phyloP scores from a whole-genome alignment of 2,797 vertebrate genomes.

The Morus bassanus region DNA sequence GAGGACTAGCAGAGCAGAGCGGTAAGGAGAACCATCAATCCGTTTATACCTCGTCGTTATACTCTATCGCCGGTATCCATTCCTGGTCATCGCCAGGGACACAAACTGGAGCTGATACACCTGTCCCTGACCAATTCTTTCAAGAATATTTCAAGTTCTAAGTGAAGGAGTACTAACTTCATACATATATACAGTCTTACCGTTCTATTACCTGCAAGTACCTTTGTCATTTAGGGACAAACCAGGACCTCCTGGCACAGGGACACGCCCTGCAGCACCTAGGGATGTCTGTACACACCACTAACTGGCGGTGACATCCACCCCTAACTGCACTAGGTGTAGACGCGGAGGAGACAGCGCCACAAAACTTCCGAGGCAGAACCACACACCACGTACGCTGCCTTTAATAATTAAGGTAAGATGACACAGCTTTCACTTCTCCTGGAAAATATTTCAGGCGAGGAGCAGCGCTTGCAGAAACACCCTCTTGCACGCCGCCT shows the following conservation, averaged over 20 bases:
- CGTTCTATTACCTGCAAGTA: no score
- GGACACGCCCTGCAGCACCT: not conserved
- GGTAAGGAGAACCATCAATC: not conserved
- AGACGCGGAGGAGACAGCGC: rapidly evolving
- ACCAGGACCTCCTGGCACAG: not conserved
- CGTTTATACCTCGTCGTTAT: not conserved
- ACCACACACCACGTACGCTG: not conserved
- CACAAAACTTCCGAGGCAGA: not conserved
- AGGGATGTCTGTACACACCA: not conserved
- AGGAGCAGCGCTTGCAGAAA: not conserved
- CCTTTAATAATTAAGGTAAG: constrained; percentile 2
- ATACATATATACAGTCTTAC: not conserved
- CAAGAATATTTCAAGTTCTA: not conserved
- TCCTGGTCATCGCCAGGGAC: not conserved
- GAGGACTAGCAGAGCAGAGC: not conserved
- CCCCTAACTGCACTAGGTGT: not conserved
- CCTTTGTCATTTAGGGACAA: not conserved
- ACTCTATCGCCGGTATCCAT: not conserved
- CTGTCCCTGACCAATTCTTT: not conserved
- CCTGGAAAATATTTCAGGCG: not conserved
- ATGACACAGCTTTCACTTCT: constrained; percentile 1
- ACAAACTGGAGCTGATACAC: not conserved
- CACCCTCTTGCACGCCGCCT: rapidly evolving
- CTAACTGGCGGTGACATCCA: rapidly evolving
- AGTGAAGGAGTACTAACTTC: not conserved